Base-by-base conservation (phyloP, 2,797 vertebrate genomes). In the Apogon talboti region DNA sequence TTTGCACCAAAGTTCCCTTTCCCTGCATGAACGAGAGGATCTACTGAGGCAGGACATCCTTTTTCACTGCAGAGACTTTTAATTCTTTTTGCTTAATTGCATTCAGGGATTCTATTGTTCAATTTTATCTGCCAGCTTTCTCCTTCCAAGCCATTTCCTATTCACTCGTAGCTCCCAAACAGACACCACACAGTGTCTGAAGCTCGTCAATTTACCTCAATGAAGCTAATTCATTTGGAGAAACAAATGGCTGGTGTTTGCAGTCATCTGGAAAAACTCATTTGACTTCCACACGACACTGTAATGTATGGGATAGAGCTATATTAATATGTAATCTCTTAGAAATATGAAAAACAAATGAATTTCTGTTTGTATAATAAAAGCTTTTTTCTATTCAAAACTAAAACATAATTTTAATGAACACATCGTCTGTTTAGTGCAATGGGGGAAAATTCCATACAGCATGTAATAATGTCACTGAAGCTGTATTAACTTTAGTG, bases 81-180 rank as follows among this genome's bases (percentile, higher is more conserved):
- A 69, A 90, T 91, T 89, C 76, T 84, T 82, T 35, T 66, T 73
- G 65, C 82, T 83, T 91, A 91, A 92, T 92, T 91, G 86, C 73
- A 80, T 89, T 87, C 72, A 72, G 66, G 74, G 61, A 76, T 76
- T 87, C 90, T 75, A 84, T 87, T 90, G 88, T 87, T 88, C 57
- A 13, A 30, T 52, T 88, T 83, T 85, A 88, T 84, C 85, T 83
- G 50, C 47, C 55, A 58, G 76, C 79, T 73, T 83, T 86, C 67
- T 35, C 57, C 41, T 72, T 68, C 63, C 56, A 74, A 81, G 56
- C 72, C 70, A 70, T 77, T 78, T 79, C 30, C 58, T 28, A 79
- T 63, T 74, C 52, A 70, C 42, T 52, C 41, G n/a, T 52, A 19
- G 59, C 50, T 67, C 66, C 66, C 66, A 54, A 57, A 46, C 65